Evolutionary conservation across 2,888 invertebrate species (phyloP), one percentile per base, ranked within the genome.

Genomic region (Callinectes sapidus): DNA sequence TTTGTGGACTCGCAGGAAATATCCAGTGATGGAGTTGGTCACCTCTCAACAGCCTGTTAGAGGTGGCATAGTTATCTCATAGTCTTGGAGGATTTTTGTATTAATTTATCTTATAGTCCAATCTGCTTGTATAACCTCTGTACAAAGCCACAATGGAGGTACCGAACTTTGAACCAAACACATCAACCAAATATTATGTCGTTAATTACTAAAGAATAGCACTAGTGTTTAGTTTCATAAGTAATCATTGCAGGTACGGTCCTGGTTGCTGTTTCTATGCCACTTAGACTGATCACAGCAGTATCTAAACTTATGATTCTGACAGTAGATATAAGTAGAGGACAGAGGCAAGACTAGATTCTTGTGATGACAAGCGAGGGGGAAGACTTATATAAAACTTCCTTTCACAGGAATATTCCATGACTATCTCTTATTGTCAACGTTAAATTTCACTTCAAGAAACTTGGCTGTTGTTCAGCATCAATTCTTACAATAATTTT

Each of bases 301-400:
- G 35, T 35, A 16, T 8, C 8, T 81, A 35, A 81, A 71, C 35
- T 81, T 14, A 35, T 10, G 48, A 81, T 81, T 81, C 32, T 81
- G 35, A 35, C 81, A 81, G 35, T 81, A 81, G 35, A 32, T 81
- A 35, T 81, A 81, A 81, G 35, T 18, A 81, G 81, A 35, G 14
- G 16, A 81, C 81, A 81, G 81, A 81, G 81, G 81, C 81, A 81
- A 81, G 81, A 81, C 81, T 81, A 35, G 35, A 71, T 71, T 71
- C 81, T 81, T 81, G 81, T 81, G 35, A 81, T 81, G 81, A 81
- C 35, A 35, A 35, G 81, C 81, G 18, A 35, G n/a, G 81, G 35
- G 81, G 71, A 71, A 71, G 28, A 71, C 71, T 71, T 71, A 10
- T 28, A 28, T 35, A 35, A 77, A 32, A 14, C 35, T 81, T 81